These are phyloP conservation scores for Chaetura pelagica DNA, from an alignment of 2,113 vertebrate species.

Conservation along the genomic window DNA sequence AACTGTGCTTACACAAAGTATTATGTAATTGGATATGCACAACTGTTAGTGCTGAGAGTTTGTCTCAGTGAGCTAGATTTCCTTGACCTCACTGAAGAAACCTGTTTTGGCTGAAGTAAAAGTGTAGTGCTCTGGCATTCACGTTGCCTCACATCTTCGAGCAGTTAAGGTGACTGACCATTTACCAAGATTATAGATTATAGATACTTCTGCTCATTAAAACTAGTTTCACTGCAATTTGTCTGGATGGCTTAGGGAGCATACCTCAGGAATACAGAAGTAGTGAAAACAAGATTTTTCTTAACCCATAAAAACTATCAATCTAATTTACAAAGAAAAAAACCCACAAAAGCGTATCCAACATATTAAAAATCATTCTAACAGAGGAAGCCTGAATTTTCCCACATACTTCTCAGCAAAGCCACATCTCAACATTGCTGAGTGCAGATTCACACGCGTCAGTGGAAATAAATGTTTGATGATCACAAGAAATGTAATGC, in stretches of 20 bases:
- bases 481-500: background rate
- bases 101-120: background rate
- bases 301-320: background rate
- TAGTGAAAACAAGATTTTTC: background rate
- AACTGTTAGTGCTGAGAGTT: background rate
- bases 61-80: background rate
- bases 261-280: background rate
- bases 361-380: background rate
- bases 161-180: background rate
- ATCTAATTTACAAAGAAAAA: background rate
- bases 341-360: background rate
- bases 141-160: background rate
- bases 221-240: background rate
- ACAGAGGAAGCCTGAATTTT: background rate
- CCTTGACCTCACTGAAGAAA: background rate
- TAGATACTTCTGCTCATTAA: background rate
- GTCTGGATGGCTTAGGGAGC: background rate
- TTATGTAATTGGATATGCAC: background rate
- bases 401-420: background rate
- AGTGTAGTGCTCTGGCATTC: accelerated
- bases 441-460: background rate
- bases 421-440: background rate
- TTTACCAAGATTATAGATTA: background rate
- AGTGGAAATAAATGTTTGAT: background rate
- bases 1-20: background rate